phyloP scores from a whole-genome alignment of 1,140 invertebrate genomes.

The Laupala kohalensis region DNA sequence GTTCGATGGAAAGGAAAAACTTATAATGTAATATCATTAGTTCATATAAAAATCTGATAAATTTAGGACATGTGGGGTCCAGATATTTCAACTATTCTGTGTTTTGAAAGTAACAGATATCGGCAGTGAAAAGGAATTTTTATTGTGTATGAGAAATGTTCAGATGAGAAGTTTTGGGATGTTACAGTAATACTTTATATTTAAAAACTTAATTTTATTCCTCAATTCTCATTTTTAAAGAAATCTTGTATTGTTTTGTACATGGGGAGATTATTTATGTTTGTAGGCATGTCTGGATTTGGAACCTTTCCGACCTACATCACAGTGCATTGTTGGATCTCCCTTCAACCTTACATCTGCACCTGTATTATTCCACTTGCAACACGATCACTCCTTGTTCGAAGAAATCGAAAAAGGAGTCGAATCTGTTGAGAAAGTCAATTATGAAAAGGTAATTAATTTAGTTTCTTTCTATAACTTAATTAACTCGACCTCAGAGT shows the following conservation, averaged over 20 bases:
- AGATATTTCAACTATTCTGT: too few relatives aligned
- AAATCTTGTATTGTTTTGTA: not conserved
- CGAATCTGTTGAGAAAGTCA: conserved; percentile 47
- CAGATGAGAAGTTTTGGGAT: too few relatives aligned
- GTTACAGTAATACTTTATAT: too few relatives aligned
- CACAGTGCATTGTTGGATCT: conserved; percentile 19
- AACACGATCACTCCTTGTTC: conserved; percentile 56
- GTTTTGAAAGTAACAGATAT: too few relatives aligned
- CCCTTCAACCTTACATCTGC: conserved; percentile 50
- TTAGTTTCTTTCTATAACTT: too few relatives aligned
- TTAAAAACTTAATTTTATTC: not conserved
- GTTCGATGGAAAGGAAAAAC: too few relatives aligned
- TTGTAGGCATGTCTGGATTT: conserved; percentile 45
- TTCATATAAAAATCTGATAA: too few relatives aligned
- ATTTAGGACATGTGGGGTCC: too few relatives aligned
- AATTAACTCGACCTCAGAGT: too few relatives aligned
- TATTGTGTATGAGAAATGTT: too few relatives aligned
- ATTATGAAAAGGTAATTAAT: conserved; percentile 45
- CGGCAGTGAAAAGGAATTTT: too few relatives aligned
- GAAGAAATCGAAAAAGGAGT: conserved; percentile 41
- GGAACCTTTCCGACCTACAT: conserved; percentile 42
- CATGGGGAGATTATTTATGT: not conserved
- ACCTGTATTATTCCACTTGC: conserved; percentile 69
- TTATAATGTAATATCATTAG: too few relatives aligned
- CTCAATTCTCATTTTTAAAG: not conserved